These are phyloP conservation scores for Habropoda laboriosa DNA, from an alignment of 1,140 invertebrate species.

Conservation along the genomic window DNA sequence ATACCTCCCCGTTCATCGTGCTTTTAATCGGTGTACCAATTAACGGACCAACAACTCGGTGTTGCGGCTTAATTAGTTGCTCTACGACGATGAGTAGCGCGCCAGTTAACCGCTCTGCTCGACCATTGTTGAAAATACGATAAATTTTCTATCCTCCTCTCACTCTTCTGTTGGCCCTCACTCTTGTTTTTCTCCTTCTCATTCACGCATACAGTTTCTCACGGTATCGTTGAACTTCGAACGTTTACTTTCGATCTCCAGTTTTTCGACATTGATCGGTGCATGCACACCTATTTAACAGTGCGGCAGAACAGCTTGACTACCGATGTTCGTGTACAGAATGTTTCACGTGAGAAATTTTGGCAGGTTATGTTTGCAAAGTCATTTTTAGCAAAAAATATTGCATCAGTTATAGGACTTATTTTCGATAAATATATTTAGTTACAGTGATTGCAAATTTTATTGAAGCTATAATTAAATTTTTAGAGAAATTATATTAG, in stretches of 20 bases:
- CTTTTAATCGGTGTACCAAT: slow-evolving; percentile 48
- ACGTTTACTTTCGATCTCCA: slow-evolving; percentile 37
- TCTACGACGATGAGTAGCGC: not conserved
- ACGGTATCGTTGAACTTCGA: slow-evolving; percentile 29
- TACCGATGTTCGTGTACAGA: not conserved
- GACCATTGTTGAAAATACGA: not conserved
- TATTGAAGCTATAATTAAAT: too few species aligned
- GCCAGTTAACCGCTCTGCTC: not conserved
- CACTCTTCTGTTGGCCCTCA: not conserved
- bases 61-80: slow-evolving; percentile 32
- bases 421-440: too few species aligned
- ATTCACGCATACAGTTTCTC: not conserved
- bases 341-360: not conserved
- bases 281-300: slow-evolving; percentile 20
- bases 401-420: too few species aligned
- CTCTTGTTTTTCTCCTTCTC: not conserved
- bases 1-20: not conserved
- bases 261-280: slow-evolving; percentile 23
- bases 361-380: not conserved
- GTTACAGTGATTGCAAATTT: too few species aligned
- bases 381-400: not conserved
- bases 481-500: too few species aligned
- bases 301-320: not conserved
- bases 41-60: slow-evolving; percentile 15
- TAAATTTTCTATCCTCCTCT: not conserved